Conservation (phyloP, 1,140 invertebrate species). For the Dermatophagoides farinae region DNA sequence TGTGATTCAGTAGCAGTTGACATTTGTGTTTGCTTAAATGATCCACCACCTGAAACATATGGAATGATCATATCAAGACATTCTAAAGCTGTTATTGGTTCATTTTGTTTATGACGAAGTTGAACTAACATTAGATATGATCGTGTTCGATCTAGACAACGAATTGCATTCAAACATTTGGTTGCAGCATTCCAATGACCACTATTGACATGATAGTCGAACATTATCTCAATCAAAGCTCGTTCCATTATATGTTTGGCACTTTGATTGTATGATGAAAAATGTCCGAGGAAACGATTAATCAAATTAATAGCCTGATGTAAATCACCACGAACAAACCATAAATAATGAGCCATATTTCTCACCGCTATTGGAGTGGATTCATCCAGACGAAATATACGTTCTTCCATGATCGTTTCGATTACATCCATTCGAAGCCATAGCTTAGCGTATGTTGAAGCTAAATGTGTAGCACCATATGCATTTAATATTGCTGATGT, state of each 20-base stretch:
- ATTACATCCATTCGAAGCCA: slow-evolving; percentile 12
- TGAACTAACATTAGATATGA: not conserved
- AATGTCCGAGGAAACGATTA: not conserved
- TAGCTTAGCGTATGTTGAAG: slow-evolving; percentile 2
- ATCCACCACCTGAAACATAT: too few species aligned
- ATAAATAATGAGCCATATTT: slow-evolving; percentile 14
- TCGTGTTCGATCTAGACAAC: not conserved
- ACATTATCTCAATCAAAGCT: slow-evolving; percentile 14
- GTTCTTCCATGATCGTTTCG: slow-evolving; percentile 11
- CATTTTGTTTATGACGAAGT: not conserved
- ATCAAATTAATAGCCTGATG: slow-evolving; percentile 8
- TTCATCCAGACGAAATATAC: slow-evolving; percentile 13
- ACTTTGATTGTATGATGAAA: slow-evolving; percentile 8
- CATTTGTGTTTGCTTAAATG: too few species aligned
- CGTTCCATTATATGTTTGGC: slow-evolving; percentile 4
- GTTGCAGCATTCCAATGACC: slow-evolving; percentile 10
- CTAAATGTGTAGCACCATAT: slow-evolving; percentile 11
- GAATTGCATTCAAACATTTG: not conserved
- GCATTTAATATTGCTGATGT: slow-evolving; percentile 8
- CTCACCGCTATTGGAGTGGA: slow-evolving; percentile 8
- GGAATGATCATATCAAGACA: not conserved
- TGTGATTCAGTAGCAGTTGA: too few species aligned
- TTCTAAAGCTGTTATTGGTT: not conserved
- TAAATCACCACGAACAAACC: slow-evolving; percentile 7
- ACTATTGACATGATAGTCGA: slow-evolving; percentile 10